These are phyloP conservation scores for Scarus forsteni DNA, from an alignment of 2,797 vertebrate genomes.

Conservation along the genomic window DNA sequence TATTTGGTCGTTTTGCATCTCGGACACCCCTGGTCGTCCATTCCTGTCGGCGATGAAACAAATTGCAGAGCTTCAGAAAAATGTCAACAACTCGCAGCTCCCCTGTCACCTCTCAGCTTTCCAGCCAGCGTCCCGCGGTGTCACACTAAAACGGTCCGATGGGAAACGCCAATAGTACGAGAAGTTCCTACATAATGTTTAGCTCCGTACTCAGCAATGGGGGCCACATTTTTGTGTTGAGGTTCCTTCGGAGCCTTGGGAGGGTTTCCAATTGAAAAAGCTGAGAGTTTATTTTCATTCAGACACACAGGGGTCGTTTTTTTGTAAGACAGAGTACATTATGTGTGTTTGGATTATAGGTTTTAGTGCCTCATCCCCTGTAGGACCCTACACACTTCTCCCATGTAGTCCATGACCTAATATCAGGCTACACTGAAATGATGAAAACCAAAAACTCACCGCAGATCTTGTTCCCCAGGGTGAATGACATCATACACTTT, in stretches of 20 bases:
- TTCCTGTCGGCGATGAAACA: conserved; percentile 58
- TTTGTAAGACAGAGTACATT: conserved; percentile 5
- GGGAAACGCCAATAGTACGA: conserved; percentile 30
- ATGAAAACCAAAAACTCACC: conserved; percentile 28
- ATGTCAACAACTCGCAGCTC: conserved; percentile 35
- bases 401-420: conserved; percentile 39
- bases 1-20: conserved; percentile 98
- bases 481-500: conserved; percentile 21
- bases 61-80: conserved; percentile 1
- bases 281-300: conserved; percentile 26
- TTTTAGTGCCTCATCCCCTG: conserved; percentile 10
- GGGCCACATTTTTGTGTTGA: conserved; percentile 15
- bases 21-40: conserved; percentile 96
- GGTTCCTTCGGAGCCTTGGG: not conserved
- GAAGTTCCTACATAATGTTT: conserved; percentile 50
- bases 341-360: conserved; percentile 17
- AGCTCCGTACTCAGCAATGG: not conserved
- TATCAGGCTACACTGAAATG: conserved; percentile 29
- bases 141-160: conserved; percentile 60
- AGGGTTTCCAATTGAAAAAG: conserved; percentile 8
- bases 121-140: conserved; percentile 14
- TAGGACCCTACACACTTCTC: not conserved
- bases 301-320: conserved; percentile 12
- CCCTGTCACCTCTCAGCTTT: conserved; percentile 18
- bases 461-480: conserved; percentile 28